Evolutionary conservation across 2,113 vertebrate species (phyloP).

Genomic region (Hemibagrus wyckioides): DNA sequence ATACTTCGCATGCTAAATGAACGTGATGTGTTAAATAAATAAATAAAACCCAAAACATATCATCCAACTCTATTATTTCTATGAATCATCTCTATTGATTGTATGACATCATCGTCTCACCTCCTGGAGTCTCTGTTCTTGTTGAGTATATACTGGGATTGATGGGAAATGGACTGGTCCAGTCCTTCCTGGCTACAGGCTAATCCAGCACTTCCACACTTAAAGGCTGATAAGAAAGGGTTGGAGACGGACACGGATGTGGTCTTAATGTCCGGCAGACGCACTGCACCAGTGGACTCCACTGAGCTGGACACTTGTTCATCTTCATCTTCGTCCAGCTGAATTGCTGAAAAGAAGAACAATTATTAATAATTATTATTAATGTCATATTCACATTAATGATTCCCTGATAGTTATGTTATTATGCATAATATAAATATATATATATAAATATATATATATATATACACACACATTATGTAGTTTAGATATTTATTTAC

Average conservation of each 20-base stretch:
- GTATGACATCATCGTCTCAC: conserved; percentile 21
- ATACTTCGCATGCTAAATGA: too few species aligned
- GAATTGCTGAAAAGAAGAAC: neutral
- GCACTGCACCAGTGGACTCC: neutral
- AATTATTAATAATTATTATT: too few species aligned
- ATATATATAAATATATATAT: too few species aligned
- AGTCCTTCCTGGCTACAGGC: neutral
- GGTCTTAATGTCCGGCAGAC: neutral
- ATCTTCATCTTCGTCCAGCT: conserved; percentile 30
- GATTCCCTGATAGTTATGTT: too few species aligned
- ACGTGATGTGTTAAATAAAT: neutral
- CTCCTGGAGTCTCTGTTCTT: conserved; percentile 20
- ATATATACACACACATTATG: too few species aligned
- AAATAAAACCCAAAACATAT: neutral
- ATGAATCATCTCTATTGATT: too few species aligned
- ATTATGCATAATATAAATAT: too few species aligned
- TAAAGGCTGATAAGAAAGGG: conserved; percentile 51
- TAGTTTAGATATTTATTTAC: neutral
- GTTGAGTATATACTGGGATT: conserved; percentile 2
- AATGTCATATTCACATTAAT: neutral
- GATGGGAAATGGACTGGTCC: conserved; percentile 19
- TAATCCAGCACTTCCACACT: neutral
- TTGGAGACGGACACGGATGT: neutral
- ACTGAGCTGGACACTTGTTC: conserved; percentile 51
- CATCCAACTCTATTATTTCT: neutral